Conservation (phyloP, 2,113 vertebrate species). For the Carlito syrichta region DNA sequence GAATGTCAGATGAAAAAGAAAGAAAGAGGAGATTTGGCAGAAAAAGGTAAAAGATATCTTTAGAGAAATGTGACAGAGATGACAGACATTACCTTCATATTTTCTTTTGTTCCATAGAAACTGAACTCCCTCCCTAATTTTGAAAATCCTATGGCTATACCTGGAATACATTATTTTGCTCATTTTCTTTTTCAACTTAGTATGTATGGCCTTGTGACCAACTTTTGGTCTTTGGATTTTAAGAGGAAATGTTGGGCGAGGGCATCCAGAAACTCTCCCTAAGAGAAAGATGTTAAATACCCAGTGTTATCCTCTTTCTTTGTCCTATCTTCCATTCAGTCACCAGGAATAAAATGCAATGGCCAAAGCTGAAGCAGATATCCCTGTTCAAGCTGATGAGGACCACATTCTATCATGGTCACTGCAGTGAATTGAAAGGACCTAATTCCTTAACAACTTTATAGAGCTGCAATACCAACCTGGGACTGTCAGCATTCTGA, state of each 20-base stretch:
- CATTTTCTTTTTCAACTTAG: neutral
- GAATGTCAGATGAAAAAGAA: neutral
- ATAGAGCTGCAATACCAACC: neutral
- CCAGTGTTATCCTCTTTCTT: neutral
- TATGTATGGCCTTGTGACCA: neutral
- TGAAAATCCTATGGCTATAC: neutral
- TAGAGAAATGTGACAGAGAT: neutral
- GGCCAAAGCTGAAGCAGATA: neutral
- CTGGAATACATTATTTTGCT: neutral
- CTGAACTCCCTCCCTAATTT: neutral
- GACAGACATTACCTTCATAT: neutral
- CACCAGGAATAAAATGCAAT: neutral
- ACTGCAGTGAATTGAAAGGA: neutral
- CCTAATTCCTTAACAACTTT: neutral
- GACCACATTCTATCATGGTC: neutral
- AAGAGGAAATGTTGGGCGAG: neutral
- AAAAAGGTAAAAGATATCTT: neutral
- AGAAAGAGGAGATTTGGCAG: neutral
- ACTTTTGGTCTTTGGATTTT: neutral
- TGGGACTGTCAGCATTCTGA: neutral
- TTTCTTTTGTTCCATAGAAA: neutral
- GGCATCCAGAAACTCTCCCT: neutral
- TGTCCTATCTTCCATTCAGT: neutral
- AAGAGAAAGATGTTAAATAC: neutral
- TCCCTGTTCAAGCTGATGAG: neutral